Percentiles rank a stretch among this genome's conserved stretches.
phyloP scores from a whole-genome alignment of 2,797 vertebrate genomes.

The Tapirus indicus region DNA sequence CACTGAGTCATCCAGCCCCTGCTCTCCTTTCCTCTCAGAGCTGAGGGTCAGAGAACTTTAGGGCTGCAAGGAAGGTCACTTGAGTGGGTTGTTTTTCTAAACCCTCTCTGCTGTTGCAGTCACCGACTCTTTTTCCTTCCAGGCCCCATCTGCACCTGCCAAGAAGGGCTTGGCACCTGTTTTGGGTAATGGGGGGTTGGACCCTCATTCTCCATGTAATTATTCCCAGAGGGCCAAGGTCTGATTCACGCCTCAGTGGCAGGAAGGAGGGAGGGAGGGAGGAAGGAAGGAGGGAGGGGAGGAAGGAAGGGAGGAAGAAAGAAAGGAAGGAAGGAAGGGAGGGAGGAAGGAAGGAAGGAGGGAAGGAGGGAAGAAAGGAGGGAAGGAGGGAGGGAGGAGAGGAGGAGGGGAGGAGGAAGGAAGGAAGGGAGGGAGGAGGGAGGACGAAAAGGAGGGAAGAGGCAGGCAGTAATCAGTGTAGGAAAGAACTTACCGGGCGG shows the following conservation, averaged over 20 bases:
- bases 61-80: background rate
- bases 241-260: background rate
- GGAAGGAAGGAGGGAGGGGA: too few species aligned
- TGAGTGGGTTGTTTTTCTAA: background rate
- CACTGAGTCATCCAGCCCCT: background rate
- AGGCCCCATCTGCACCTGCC: slow-evolving; percentile 22
- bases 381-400: too few species aligned
- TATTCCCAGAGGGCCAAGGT: background rate
- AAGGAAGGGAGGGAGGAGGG: too few species aligned
- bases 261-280: background rate
- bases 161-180: slow-evolving; percentile 45
- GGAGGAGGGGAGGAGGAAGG: background rate
- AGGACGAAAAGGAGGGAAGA: background rate
- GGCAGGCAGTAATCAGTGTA: background rate
- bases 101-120: background rate
- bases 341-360: too few species aligned
- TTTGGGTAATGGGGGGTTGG: background rate
- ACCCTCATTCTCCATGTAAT: background rate
- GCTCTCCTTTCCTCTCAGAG: background rate
- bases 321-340: too few species aligned
- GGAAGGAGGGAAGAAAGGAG: fast-evolving
- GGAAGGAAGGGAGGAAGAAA: too few species aligned
- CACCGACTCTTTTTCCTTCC: background rate
- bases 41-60: background rate
- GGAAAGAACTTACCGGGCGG: background rate